A percentile compares a stretch with the other conserved stretches of the same genome.
Conservation (phyloP, 2,113 vertebrate species). For the Chamaetylas fuelleborni region DNA sequence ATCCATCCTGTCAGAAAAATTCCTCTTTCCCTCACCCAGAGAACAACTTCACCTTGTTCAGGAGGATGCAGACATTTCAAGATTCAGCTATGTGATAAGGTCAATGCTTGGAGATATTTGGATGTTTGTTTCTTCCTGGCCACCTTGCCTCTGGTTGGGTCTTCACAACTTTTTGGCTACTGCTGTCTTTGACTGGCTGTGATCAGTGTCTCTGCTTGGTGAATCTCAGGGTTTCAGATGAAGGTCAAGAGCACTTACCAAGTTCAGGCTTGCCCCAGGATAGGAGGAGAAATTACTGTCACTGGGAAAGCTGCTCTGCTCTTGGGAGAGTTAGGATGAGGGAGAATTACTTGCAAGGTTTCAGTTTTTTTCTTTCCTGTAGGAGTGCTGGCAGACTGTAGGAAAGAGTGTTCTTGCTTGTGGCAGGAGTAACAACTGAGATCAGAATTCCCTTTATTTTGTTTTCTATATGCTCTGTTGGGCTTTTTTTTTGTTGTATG, state of each 20-base stretch:
- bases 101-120: background rate
- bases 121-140: background rate
- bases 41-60: background rate
- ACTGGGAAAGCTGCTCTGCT: background rate
- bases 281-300: background rate
- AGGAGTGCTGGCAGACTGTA: background rate
- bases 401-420: background rate
- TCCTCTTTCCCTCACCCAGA: background rate
- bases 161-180: background rate
- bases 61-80: background rate
- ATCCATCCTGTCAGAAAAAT: background rate
- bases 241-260: background rate
- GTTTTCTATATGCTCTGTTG: background rate
- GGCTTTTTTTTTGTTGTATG: background rate
- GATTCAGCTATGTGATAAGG: background rate
- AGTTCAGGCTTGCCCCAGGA: background rate
- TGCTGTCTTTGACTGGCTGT: background rate
- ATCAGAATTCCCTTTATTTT: background rate
- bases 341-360: background rate
- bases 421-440: background rate
- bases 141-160: background rate
- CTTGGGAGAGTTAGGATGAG: background rate
- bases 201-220: background rate
- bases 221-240: background rate
- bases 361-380: background rate